phyloP scores from a whole-genome alignment of 2,113 vertebrate species.

The Papio anubis region DNA sequence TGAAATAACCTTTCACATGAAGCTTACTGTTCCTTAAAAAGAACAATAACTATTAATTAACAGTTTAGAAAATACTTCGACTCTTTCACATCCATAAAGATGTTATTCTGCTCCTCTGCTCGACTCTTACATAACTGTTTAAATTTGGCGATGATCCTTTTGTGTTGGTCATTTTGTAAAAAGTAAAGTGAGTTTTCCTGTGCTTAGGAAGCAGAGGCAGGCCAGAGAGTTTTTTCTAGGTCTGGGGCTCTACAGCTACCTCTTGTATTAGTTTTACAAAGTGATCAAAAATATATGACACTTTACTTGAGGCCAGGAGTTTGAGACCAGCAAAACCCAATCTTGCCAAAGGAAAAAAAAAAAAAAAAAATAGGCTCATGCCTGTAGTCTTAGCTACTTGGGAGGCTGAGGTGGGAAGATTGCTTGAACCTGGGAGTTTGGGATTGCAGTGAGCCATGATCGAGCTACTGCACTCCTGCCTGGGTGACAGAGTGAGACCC shows the following conservation, averaged over 20 bases:
- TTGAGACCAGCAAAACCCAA: too few relatives aligned
- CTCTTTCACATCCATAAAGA: not conserved
- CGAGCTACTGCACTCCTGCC: too few relatives aligned
- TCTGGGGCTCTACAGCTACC: not conserved
- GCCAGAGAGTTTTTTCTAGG: not conserved
- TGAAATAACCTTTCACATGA: not conserved
- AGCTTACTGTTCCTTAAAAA: conserved; percentile 10
- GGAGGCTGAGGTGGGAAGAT: too few relatives aligned
- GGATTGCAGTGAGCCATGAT: too few relatives aligned
- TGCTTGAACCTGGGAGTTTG: too few relatives aligned
- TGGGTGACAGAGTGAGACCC: too few relatives aligned
- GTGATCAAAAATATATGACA: not conserved
- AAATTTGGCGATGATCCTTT: not conserved
- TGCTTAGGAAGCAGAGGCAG: not conserved
- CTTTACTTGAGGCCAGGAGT: too few relatives aligned
- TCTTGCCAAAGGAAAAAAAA: too few relatives aligned
- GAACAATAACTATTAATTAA: not conserved
- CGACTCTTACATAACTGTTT: not conserved
- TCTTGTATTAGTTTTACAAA: not conserved
- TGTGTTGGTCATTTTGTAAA: not conserved
- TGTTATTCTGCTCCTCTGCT: not conserved
- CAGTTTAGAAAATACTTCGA: not conserved
- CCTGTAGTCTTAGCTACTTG: too few relatives aligned
- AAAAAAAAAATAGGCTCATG: too few relatives aligned
- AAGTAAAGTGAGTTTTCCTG: not conserved